Percentiles rank a stretch among this genome's conserved stretches.
Conservation (phyloP, 2,888 invertebrate species). For the Caenorhabditis sp. region DNA sequence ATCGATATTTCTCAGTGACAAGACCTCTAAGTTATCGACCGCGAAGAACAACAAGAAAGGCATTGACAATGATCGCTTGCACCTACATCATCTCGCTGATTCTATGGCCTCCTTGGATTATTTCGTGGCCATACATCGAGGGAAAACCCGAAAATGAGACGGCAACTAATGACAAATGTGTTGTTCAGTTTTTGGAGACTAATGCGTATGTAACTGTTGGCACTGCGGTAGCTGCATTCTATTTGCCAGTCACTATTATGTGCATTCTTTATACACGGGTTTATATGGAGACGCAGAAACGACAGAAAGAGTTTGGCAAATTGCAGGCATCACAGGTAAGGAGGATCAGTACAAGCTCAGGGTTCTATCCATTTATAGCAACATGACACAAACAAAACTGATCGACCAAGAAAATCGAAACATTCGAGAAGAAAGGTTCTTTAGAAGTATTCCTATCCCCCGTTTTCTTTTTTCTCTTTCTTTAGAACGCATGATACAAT, state of each 20-base stretch:
- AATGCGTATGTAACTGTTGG: constrained; percentile 97
- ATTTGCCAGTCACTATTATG: constrained; percentile 96
- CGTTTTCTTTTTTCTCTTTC: not conserved
- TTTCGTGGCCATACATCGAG: constrained; percentile 97
- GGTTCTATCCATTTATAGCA: constrained; percentile 9
- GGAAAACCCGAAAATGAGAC: constrained; percentile 89
- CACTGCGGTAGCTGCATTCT: constrained; percentile 95
- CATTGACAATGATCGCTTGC: constrained; percentile 89
- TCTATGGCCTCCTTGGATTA: constrained; percentile 98
- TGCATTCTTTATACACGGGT: constrained; percentile 81
- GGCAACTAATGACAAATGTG: constrained; percentile 79
- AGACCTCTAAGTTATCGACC: constrained; percentile 93
- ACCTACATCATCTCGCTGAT: constrained; percentile 94
- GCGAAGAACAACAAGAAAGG: constrained; percentile 86
- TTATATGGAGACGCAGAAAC: constrained; percentile 93
- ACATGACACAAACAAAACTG: not conserved
- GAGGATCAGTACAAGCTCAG: not conserved
- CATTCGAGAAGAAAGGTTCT: constrained; percentile 33
- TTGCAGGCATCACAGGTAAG: constrained; percentile 70
- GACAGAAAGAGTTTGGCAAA: constrained; percentile 81
- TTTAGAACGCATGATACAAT: not conserved
- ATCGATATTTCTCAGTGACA: constrained; percentile 75
- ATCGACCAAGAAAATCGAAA: constrained; percentile 28
- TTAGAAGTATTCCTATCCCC: not conserved
- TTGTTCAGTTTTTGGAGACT: constrained; percentile 97